Evolutionary conservation across 2,797 vertebrate genomes (phyloP), one percentile per base, ranked within the genome.

Genomic region (Tapirus indicus): DNA sequence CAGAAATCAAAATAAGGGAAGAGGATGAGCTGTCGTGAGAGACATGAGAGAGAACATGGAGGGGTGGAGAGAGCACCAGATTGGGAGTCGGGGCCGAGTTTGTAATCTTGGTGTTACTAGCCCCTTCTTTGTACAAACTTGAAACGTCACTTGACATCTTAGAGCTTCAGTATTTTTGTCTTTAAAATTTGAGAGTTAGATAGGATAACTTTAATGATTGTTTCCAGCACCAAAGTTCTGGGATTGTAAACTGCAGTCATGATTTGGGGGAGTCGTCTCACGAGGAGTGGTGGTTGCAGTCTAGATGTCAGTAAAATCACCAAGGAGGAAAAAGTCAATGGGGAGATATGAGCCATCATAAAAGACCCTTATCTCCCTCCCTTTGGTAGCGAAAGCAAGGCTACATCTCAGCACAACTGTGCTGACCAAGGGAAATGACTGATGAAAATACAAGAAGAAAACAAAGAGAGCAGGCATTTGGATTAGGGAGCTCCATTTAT

Each of bases 1-100:
- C 74, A 91, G 78, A 93, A 86, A 56, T 83, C n/a, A 66, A 84
- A 89, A 32, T 83, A 60, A 86, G 71, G 27, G 16, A 3, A 32
- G 16, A 4, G 9, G 12, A 10, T 44, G 54, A 82, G 27, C 25
- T 54, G 4, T 71, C 20, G 7, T 17, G 13, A 58, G 64, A 79
- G 27, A 1, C 9, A 38, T 25, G 38, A 41, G 7, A 54, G 29
- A 92, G 0, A 41, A 23, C 41, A 9, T 0, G 0, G 16, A 72
- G 18, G 7, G 1, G 10, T 62, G 35, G 14, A 27, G 16, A 69
- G 72, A 91, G 5, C 14, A 32, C 27, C 47, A 49, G 11, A 10
- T 7, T 77, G 41, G 44, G 10, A 41, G 21, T 49, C 35, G 89
- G 10, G 17, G 23, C 25, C 17, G 52, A 58, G 18, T 5, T 35